Conservation (phyloP, 2,113 vertebrate genomes). For the Cochlearius cochlearius region DNA sequence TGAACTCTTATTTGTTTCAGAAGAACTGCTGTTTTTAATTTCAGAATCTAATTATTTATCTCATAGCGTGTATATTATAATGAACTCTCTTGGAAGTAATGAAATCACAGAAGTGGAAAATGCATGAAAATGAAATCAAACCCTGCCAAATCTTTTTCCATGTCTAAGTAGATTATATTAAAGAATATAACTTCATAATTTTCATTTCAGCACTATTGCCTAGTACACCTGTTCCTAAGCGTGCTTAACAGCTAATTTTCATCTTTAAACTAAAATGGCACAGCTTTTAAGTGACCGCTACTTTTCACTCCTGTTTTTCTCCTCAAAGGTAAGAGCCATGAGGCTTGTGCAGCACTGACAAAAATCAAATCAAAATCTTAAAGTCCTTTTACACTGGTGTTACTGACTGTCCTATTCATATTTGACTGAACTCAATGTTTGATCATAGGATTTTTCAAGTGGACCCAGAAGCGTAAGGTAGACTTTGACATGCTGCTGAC, state of each 20-base stretch:
- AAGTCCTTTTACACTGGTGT: background rate
- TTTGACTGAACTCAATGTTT: background rate
- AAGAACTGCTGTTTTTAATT: background rate
- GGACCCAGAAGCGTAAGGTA: background rate
- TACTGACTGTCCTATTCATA: background rate
- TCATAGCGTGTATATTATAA: background rate
- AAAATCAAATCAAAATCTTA: background rate
- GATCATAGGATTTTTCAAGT: background rate
- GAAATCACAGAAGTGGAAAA: slow-evolving; percentile 47
- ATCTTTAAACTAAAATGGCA: background rate
- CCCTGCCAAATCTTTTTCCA: background rate
- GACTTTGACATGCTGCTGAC: background rate
- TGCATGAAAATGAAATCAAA: slow-evolving; percentile 23
- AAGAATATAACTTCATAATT: background rate
- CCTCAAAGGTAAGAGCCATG: background rate
- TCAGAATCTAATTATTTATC: slow-evolving; percentile 25
- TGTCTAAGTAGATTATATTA: slow-evolving; percentile 9
- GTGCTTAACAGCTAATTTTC: background rate
- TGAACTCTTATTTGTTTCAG: background rate
- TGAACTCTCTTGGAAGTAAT: slow-evolving; percentile 30
- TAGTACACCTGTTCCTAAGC: background rate
- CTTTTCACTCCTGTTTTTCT: background rate
- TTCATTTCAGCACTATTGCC: background rate
- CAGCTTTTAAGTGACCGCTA: background rate
- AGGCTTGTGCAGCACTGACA: background rate